Base-by-base conservation (phyloP, 2,888 invertebrate genomes). In the Ypsolopha scabrella region DNA sequence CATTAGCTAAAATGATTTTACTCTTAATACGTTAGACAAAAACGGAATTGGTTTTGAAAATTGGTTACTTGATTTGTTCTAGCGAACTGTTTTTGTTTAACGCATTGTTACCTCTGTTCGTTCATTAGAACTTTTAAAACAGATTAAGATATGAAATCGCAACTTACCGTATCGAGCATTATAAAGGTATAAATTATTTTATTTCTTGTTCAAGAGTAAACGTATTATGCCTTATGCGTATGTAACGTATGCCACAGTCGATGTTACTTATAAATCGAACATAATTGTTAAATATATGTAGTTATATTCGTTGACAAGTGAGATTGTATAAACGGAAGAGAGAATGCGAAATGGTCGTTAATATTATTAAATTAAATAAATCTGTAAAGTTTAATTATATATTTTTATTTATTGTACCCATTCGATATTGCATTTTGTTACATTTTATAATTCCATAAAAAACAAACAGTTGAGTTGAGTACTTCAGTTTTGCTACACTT, bases 301-400 rank as follows among this genome's bases (percentile, higher is more conserved):
- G 38, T 38, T 14, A 45, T 53, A 35, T 45, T 37, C 44, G 37
- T 44, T 39, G 24, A 47, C 43, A 37, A 44, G 24, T 33, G 34
- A 6, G 44, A 38, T 33, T n/a, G 11, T 57, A 56, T 56, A 57
- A 38, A 53, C 57, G 59, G 52, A 59, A 57, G 48, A 57, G 57
- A 61, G 61, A 60, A 33, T 60, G 61, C 59, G 64, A 53, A 53
- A 55, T 56, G 56, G 66, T 65, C 74, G 71, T 72, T 75, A 70
- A 70, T 74, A 69, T 71, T 70, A 71, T 72, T 70, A 64, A 68
- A 74, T 69, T 71, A 72, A 73, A 74, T 45, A 51, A 24, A 51
- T 41, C 7, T 53, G 44, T 51, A 48, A 55, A 51, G 48, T 14
- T 41, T 51, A 48, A 35, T 52, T 43, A 48, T 55, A 46, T 56